Evolutionary conservation across 2,797 vertebrate genomes (phyloP), one percentile per base, ranked within the genome.

Genomic region (Anableps anableps): DNA sequence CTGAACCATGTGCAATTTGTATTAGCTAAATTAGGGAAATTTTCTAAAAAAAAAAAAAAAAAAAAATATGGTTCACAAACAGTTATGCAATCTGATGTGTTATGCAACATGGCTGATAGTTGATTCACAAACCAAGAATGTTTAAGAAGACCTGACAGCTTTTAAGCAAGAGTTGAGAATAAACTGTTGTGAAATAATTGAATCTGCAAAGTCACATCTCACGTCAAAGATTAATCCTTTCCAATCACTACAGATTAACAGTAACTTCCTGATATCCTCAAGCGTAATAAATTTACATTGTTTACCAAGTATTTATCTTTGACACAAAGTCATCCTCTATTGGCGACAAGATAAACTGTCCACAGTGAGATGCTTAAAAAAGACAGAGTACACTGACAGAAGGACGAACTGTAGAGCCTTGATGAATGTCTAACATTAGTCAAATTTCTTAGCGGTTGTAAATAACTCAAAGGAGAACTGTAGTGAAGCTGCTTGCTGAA

Each of bases 81-180:
- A 34, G 58, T 84, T 82, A 83, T 73, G 86, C 71, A 81, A 89
- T 36, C 5, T 41, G 8, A 48, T 36, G 72, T 72, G 50, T 86
- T 86, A 86, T 72, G 72, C 75, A 89, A 80, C 47, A 55, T 58
- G 60, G 79, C 77, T 84, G 55, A 45, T 83, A 82, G 86, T 73
- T 72, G 41, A 82, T 82, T 85, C 7, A 75, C 71, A 76, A 83
- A 51, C 26, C 48, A 82, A 79, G 82, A 77, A 78, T 84, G 83
- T 78, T 77, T 34, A 78, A 60, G 26, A 81, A 78, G 38, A 26
- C 51, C 75, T 83, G 58, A 70, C 48, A 76, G 73, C 60, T 75
- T 80, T 84, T 45, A 80, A 64, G 74, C 45, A 83, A 81, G 48
- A 68, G 62, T 60, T 81, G 74, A 80, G 68, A 82, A 80, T 64